Evolutionary conservation across 2,888 invertebrate genomes (phyloP), one percentile per base, ranked within the genome.

Genomic region (Abscondita cerata): DNA sequence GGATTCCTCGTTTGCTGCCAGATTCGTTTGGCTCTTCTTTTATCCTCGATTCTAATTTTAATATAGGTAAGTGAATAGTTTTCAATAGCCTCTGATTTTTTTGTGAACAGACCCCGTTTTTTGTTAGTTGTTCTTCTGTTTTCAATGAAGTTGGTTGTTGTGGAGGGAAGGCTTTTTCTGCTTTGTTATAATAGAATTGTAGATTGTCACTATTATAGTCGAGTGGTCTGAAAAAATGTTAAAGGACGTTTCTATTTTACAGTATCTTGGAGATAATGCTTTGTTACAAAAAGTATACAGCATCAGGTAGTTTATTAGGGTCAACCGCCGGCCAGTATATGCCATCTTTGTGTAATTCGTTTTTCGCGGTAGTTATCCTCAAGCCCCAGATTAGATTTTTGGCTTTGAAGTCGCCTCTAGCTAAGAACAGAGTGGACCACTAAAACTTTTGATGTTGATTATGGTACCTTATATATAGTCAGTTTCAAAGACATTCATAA

Each of bases 401-500:
- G 11, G 51, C 31, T 8, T 47, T 47, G 15, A 19, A 51, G 16
- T 34, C 33, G 18, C 51, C 36, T 1, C 36, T 36, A 1, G 18
- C 18, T 34, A 51, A 34, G 13, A 50, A 50, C 25, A 13, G 5
- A 52, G 13, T 40, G 41, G 12, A 40, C 40, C 41, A 15, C 34
- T 52, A 25, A 1, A 2, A 16, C 52, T 25, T 60, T 60, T 19
- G 52, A 60, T 38, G 34, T 48, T 60, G 16, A 55, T 48, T n/a
- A 41, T 48, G 13, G 53, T 59, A 33, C 41, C 60, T 47, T 55
- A 31, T 18, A 60, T 4, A 54, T 47, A 13, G 48, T 59, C n/a
- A 48, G 52, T 58, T 47, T 51, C 4, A 34, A 52, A 66, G 19
- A 51, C 51, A 52, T 52, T 44, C 50, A 57, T 34, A 53, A 56